Evolutionary conservation across 2,797 vertebrate genomes (phyloP).

Genomic region (Lindbergichthys nudifrons): DNA sequence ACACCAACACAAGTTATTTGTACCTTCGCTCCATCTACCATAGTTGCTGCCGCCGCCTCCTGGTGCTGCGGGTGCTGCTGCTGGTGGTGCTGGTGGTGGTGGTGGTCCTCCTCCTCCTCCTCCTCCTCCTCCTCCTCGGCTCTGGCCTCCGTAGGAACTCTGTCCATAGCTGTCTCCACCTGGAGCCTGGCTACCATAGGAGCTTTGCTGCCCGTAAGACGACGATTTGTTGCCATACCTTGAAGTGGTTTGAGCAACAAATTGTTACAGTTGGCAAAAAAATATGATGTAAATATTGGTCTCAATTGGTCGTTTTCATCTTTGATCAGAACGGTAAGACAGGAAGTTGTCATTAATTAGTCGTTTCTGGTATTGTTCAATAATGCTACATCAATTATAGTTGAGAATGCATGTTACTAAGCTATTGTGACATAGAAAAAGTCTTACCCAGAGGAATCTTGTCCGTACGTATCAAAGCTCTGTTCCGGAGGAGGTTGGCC

Average conservation of each 20-base stretch:
- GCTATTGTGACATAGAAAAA: neutral
- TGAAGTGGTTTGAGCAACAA: neutral
- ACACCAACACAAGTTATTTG: neutral
- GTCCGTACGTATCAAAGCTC: conserved; percentile 75
- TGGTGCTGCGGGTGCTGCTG: conserved; percentile 20
- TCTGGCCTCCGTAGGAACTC: conserved; percentile 66
- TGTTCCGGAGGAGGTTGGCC: conserved; percentile 75
- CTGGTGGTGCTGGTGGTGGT: conserved; percentile 25
- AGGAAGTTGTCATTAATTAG: neutral
- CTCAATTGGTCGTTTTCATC: neutral
- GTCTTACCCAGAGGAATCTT: conserved; percentile 79
- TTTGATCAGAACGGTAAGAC: neutral
- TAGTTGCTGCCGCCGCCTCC: conserved; percentile 58
- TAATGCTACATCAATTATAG: neutral
- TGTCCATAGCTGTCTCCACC: conserved; percentile 69
- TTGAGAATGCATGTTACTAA: neutral
- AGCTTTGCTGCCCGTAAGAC: conserved; percentile 66
- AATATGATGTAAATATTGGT: neutral
- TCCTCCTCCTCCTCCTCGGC: no score
- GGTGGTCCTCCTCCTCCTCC: conserved; percentile 37
- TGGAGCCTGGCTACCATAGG: conserved; percentile 68
- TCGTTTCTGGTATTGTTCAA: neutral
- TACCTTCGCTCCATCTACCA: conserved; percentile 83
- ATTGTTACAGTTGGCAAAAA: neutral
- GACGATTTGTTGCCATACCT: conserved; percentile 79